These are phyloP conservation scores for Bugula neritina DNA, from an alignment of 2,888 invertebrate species.

Conservation along the genomic window DNA sequence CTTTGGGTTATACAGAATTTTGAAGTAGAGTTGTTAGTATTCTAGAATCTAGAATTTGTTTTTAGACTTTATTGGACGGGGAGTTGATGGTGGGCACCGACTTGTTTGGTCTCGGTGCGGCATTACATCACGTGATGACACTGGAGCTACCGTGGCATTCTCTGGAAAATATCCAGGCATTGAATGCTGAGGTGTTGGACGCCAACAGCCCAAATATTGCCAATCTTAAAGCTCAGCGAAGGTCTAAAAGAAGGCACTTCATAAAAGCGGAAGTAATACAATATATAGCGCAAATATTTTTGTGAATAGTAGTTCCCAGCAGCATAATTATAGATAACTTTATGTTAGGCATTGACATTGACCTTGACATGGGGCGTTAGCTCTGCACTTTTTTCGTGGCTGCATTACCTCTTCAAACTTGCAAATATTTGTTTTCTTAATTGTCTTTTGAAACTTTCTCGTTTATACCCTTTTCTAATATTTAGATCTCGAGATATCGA, in stretches of 20 bases:
- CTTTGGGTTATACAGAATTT: background rate
- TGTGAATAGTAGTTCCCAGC: no score
- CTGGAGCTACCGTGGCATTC: background rate
- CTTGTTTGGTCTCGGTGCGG: constrained; percentile 1
- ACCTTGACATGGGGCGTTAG: no score
- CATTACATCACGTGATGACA: constrained; percentile 11
- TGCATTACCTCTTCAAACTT: no score
- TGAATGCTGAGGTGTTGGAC: background rate
- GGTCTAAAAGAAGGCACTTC: background rate
- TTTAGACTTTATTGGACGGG: background rate
- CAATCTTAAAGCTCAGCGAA: background rate
- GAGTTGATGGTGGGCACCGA: background rate
- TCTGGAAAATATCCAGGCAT: background rate
- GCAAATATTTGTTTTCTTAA: no score
- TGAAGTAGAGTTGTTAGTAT: background rate
- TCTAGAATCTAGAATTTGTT: no score
- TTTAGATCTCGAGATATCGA: no score
- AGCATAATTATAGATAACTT: no score
- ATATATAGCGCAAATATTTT: no score
- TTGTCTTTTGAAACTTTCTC: no score
- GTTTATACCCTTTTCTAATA: no score
- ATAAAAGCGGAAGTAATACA: background rate
- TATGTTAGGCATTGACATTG: no score
- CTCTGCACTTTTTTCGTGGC: no score
- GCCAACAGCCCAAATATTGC: background rate